phyloP scores from a whole-genome alignment of 2,797 vertebrate species.

The Diplodus puntazzo region DNA sequence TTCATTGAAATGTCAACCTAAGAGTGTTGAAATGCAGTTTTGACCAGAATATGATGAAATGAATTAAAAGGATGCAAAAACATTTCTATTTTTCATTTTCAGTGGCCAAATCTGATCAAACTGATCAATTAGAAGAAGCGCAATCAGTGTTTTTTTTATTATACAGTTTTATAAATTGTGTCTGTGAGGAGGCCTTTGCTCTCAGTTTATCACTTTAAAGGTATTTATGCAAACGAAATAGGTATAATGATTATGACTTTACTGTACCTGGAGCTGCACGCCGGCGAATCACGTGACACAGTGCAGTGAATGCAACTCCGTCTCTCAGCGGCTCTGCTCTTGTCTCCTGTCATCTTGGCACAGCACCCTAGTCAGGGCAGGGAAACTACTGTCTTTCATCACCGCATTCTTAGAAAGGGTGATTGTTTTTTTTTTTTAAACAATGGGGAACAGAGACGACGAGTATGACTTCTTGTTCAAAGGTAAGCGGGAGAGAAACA shows the following conservation, averaged over 20 bases:
- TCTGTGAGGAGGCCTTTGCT: too few species aligned
- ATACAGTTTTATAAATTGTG: too few species aligned
- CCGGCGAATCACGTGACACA: slow-evolving; percentile 38
- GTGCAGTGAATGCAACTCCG: slow-evolving; percentile 1
- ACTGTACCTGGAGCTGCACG: background rate
- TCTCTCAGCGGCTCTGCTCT: slow-evolving; percentile 11
- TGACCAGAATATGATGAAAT: too few species aligned
- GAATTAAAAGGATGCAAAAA: too few species aligned
- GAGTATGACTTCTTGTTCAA: slow-evolving; percentile 90
- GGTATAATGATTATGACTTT: too few species aligned
- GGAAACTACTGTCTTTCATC: slow-evolving; percentile 21
- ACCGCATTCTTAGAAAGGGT: slow-evolving; percentile 21
- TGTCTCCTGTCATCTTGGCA: slow-evolving; percentile 62
- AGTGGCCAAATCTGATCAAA: too few species aligned
- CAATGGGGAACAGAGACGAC: slow-evolving; percentile 88
- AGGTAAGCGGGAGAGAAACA: slow-evolving; percentile 70
- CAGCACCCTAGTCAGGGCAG: slow-evolving; percentile 46
- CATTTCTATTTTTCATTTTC: too few species aligned
- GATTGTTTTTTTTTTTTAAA: slow-evolving; percentile 3
- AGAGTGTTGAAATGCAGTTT: too few species aligned
- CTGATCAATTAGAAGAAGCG: too few species aligned
- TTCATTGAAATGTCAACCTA: too few species aligned
- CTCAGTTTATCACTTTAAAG: background rate
- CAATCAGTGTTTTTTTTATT: too few species aligned
- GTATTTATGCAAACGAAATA: background rate